Evolutionary conservation across 2,888 invertebrate species (phyloP).

Genomic region (Thalpophila matura): DNA sequence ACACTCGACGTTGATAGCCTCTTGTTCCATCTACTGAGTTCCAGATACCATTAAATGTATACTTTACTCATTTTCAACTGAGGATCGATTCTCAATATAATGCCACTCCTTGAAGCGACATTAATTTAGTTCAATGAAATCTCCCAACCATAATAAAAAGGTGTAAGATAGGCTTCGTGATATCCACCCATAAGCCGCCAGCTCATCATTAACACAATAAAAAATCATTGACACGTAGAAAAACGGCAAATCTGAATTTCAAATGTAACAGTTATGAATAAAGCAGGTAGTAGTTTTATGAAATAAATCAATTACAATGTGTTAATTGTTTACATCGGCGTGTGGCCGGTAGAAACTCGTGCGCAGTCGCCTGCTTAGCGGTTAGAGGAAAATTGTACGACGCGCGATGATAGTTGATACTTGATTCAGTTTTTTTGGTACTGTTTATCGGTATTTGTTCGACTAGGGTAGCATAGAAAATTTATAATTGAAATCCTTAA

Average conservation of each 20-base stretch:
- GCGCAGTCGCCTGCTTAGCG: constrained; percentile 62
- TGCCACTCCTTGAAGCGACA: background rate
- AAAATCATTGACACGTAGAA: constrained; percentile 47
- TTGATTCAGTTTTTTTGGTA: constrained; percentile 35
- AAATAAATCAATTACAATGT: constrained; percentile 64
- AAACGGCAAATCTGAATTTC: constrained; percentile 24
- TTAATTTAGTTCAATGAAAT: background rate
- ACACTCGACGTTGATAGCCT: no score
- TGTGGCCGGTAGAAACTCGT: constrained; percentile 63
- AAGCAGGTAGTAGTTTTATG: constrained; percentile 35
- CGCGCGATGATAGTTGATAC: constrained; percentile 61
- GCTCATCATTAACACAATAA: constrained; percentile 23
- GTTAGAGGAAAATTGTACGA: constrained; percentile 62
- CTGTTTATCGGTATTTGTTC: no score
- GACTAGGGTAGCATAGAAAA: no score
- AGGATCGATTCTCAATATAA: background rate
- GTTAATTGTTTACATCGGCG: constrained; percentile 66
- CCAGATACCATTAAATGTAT: no score
- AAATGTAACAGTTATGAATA: constrained; percentile 53
- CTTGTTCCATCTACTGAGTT: no score
- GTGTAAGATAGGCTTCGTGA: constrained; percentile 15
- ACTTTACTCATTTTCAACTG: background rate
- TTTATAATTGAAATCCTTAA: no score
- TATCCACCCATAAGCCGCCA: constrained; percentile 5
- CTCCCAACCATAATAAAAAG: background rate